Conservation (phyloP, 2,888 invertebrate genomes). For the Eupithecia insigniata region DNA sequence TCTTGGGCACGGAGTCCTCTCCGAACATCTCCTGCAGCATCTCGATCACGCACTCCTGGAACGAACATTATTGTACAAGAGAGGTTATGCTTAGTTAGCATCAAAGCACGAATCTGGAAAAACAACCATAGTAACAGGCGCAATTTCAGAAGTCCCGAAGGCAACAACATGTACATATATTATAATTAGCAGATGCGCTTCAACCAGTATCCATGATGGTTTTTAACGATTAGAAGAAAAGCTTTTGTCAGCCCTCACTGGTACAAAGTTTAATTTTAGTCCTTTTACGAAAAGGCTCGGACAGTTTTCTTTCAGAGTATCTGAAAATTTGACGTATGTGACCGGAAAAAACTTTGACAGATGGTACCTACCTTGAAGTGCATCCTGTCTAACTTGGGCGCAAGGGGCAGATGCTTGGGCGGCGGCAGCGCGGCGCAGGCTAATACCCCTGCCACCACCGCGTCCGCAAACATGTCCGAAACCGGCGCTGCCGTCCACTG, state of each 20-base stretch:
- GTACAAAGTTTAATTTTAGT: neutral
- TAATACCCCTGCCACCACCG: constrained; percentile 94
- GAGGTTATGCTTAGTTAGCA: neutral
- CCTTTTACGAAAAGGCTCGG: neutral
- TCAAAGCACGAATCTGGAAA: neutral
- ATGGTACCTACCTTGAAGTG: constrained; percentile 89
- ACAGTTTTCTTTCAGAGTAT: too few species aligned
- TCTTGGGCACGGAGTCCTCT: constrained; percentile 95
- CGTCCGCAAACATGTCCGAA: constrained; percentile 99
- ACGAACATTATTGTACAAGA: neutral
- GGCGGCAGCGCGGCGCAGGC: constrained; percentile 85
- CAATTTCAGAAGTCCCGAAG: too few species aligned
- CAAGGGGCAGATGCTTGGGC: constrained; percentile 65
- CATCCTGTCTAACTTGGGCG: constrained; percentile 91
- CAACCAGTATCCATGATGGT: too few species aligned
- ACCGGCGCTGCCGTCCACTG: constrained; percentile 97
- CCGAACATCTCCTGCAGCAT: constrained; percentile 98
- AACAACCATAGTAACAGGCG: too few species aligned
- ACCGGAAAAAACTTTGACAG: neutral
- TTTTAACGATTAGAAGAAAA: neutral
- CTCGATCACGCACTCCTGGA: constrained; percentile 92
- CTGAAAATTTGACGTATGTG: too few species aligned
- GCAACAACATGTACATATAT: too few species aligned
- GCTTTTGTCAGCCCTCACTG: neutral
- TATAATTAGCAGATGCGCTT: too few species aligned